phyloP scores from a whole-genome alignment of 1,140 invertebrate species.

The Diabrotica virgifera region DNA sequence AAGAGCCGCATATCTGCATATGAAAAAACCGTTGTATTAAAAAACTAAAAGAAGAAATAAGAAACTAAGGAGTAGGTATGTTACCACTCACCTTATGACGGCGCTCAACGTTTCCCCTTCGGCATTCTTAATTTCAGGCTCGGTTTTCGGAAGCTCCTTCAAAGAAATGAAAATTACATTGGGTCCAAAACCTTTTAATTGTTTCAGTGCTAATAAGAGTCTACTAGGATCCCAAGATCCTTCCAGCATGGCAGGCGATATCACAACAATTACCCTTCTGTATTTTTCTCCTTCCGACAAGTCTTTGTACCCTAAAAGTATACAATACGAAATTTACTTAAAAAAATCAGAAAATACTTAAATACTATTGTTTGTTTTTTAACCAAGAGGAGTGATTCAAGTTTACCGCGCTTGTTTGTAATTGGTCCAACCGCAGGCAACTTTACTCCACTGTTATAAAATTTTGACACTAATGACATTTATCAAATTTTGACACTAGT shows the following conservation, averaged over 20 bases:
- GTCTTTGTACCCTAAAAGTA: conserved; percentile 37
- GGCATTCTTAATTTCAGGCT: conserved; percentile 40
- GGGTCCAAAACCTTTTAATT: conserved; percentile 34
- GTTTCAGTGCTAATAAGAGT: conserved; percentile 42
- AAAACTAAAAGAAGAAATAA: not conserved
- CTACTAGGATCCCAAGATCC: conserved; percentile 36
- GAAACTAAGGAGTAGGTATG: not conserved
- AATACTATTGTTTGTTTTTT: too few species aligned
- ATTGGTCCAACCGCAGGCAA: too few species aligned
- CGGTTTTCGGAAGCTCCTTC: conserved; percentile 37
- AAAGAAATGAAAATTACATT: conserved; percentile 38
- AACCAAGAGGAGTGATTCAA: too few species aligned
- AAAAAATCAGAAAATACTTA: too few species aligned
- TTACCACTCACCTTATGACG: conserved; percentile 9
- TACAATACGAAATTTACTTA: not conserved
- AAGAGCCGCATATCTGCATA: too few species aligned
- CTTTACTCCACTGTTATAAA: too few species aligned
- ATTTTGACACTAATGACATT: too few species aligned
- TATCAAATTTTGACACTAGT: too few species aligned
- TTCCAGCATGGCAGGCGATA: conserved; percentile 41
- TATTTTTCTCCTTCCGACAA: conserved; percentile 33
- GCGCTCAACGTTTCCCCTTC: conserved; percentile 40
- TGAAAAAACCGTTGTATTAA: too few species aligned
- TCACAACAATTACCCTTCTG: conserved; percentile 37
- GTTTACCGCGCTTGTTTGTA: too few species aligned